Evolutionary conservation across 2,113 vertebrate genomes (phyloP).

Genomic region (Myanophis thanlyinensis): DNA sequence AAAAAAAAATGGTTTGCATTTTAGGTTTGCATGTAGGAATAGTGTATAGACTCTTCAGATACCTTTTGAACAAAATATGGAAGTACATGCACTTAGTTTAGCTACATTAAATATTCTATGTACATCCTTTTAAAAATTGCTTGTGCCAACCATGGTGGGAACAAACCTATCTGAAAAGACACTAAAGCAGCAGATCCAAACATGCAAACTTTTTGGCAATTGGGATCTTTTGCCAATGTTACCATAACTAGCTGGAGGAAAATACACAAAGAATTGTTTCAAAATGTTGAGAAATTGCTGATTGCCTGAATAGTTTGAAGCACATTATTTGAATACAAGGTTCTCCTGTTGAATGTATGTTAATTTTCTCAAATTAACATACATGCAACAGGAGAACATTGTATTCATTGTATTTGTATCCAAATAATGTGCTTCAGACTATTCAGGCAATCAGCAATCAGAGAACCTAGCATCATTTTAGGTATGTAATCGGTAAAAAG

Average conservation of each 20-base stretch:
- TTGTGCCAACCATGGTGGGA: not conserved
- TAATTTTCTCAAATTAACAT: too few relatives aligned
- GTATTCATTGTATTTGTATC: not conserved
- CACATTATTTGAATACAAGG: too few relatives aligned
- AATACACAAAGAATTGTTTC: not conserved
- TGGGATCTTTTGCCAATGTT: not conserved
- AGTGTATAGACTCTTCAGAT: not conserved
- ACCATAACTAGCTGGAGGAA: not conserved
- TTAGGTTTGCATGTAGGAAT: not conserved
- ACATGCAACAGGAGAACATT: not conserved
- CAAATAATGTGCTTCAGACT: not conserved
- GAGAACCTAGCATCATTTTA: not conserved
- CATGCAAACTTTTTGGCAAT: not conserved
- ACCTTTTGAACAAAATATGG: not conserved
- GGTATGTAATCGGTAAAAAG: not conserved
- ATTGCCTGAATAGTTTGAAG: too few relatives aligned
- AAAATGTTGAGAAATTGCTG: not conserved
- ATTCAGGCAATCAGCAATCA: not conserved
- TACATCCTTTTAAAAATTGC: not conserved
- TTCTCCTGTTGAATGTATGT: too few relatives aligned
- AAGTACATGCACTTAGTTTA: not conserved
- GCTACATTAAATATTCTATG: not conserved
- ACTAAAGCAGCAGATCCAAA: not conserved
- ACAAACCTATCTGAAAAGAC: not conserved
- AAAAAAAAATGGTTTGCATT: not conserved